Conservation (phyloP, 2,888 invertebrate species). For the Leucania comma region DNA sequence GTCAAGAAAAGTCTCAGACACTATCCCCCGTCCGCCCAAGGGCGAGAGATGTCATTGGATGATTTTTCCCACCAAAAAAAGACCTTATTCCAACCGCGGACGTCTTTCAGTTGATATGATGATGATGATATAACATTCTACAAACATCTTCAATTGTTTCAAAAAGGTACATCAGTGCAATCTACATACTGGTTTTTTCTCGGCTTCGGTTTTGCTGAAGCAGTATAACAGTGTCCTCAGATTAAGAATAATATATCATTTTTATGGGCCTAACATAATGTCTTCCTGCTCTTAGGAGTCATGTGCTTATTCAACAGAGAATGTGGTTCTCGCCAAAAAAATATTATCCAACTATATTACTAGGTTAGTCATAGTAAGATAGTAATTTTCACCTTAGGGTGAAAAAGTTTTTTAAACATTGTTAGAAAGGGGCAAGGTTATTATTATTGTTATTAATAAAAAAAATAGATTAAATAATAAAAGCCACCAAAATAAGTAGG, state of each 20-base stretch:
- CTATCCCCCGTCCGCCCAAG: no score
- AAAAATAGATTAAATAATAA: no score
- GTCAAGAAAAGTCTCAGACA: no score
- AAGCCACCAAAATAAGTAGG: no score
- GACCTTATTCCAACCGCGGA: no score
- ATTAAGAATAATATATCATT: slow-evolving; percentile 70
- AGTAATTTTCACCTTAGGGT: no score
- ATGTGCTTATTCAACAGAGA: slow-evolving; percentile 29
- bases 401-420: not conserved
- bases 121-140: not conserved
- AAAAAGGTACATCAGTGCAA: not conserved
- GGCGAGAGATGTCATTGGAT: no score
- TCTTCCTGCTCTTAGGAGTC: slow-evolving; percentile 27
- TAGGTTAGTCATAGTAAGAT: no score
- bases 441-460: no score
- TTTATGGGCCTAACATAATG: slow-evolving; percentile 68
- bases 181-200: not conserved
- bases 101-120: no score
- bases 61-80: no score
- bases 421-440: no score
- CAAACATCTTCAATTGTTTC: not conserved
- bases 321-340: not conserved
- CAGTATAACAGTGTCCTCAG: slow-evolving; percentile 51
- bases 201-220: not conserved
- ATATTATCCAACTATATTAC: not conserved